Evolutionary conservation across 2,888 invertebrate species (phyloP), one percentile per base, ranked within the genome.

Genomic region (Pycnomerus fuliginosus): DNA sequence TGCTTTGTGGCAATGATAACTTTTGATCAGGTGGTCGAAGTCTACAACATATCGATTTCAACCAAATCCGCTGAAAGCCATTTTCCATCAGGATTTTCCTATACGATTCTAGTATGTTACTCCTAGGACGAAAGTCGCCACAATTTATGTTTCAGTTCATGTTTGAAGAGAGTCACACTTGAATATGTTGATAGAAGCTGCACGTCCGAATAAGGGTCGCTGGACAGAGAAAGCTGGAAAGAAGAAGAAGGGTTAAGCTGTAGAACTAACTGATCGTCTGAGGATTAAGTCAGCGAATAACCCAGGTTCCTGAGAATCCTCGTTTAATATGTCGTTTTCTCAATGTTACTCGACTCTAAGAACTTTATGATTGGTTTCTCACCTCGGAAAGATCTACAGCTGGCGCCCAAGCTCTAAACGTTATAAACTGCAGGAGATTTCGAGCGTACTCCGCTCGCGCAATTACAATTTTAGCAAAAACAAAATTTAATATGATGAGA

Each of bases 341-440:
- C 25, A 44, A 49, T 44, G 49, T 44, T 46, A 47, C 42, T 48
- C 25, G 43, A 44, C 42, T 47, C 43, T 52, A 52, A 52, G 52
- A 52, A 54, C 50, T 54, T 54, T 54, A 54, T 54, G 51, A 54
- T 54, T 54, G 50, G 51, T 54, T 54, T 45, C 45, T 50, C 44
- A 52, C 48, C 53, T 48, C 34, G 38, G 42, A 38, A 33, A 45
- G 46, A 46, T 38, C 38, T 38, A 37, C 41, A 43, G 50, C 48
- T 49, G 47, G 39, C 48, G 49, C 46, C 28, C 23, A 34, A 35
- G 42, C 37, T 44, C 40, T 41, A 45, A 50, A 48, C 52, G 50
- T 50, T 42, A 50, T 52, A n/a, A n/a, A n/a, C n/a, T n/a, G n/a
- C n/a, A n/a, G n/a, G n/a, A n/a, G n/a, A n/a, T n/a, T n/a, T n/a